A percentile compares a stretch with the other conserved stretches of the same genome.
Conservation (phyloP, 2,888 invertebrate genomes). For the Euphydryas editha region DNA sequence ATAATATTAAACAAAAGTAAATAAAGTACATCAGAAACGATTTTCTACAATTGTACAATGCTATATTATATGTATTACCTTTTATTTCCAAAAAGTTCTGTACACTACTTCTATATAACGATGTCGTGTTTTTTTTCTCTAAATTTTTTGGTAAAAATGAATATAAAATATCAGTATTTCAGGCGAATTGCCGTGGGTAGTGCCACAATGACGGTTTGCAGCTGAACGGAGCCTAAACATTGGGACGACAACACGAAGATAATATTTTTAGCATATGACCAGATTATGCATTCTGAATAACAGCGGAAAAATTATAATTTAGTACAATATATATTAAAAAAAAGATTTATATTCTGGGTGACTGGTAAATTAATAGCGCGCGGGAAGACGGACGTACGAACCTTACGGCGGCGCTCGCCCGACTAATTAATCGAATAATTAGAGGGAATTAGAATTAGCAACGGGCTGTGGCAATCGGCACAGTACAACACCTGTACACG, state of each 20-base stretch:
- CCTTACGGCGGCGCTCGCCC: too few species aligned
- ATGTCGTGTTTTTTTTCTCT: neutral
- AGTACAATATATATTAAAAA: neutral
- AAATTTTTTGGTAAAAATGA: neutral
- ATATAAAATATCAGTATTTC: conserved; percentile 11
- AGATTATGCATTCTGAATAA: neutral
- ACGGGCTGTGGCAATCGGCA: too few species aligned
- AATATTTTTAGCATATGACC: conserved; percentile 33
- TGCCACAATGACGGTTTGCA: conserved; percentile 25
- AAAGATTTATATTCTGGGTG: neutral
- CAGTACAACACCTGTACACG: too few species aligned
- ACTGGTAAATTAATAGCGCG: too few species aligned
- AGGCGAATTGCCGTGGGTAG: conserved; percentile 18
- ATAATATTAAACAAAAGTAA: too few species aligned
- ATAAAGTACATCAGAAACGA: neutral
- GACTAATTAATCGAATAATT: too few species aligned
- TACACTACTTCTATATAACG: neutral
- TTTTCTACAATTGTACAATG: neutral
- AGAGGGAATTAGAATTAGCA: too few species aligned
- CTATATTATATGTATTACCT: too few species aligned
- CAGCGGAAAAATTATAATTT: conserved; percentile 7
- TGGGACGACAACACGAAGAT: conserved; percentile 27
- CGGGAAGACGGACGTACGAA: too few species aligned
- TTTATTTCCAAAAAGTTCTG: too few species aligned
- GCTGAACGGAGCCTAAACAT: conserved; percentile 20